These are phyloP conservation scores for Galeruca laticollis DNA, from an alignment of 2,888 invertebrate genomes.

Conservation along the genomic window DNA sequence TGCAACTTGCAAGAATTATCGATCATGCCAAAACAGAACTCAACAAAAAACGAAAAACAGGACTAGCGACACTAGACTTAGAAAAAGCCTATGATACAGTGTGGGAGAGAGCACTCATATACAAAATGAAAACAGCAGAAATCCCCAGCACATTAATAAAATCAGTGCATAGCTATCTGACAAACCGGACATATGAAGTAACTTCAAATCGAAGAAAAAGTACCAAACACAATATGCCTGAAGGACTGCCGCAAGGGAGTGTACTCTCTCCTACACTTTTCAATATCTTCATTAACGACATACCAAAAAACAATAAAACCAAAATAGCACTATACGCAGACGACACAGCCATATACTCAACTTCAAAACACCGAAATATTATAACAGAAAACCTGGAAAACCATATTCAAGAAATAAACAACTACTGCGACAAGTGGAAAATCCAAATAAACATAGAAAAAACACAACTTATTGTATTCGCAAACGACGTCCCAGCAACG, in stretches of 20 bases:
- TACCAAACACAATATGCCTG: too few relatives aligned
- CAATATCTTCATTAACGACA: too few relatives aligned
- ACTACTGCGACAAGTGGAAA: too few relatives aligned
- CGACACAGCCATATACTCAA: not conserved
- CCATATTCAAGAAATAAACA: not conserved
- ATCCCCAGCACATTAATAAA: not conserved
- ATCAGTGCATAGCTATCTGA: not conserved
- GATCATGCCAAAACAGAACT: too few relatives aligned
- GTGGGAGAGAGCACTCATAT: slow-evolving; percentile 5
- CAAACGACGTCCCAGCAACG: not conserved
- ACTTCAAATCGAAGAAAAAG: not conserved
- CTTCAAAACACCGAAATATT: not conserved
- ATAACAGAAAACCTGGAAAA: not conserved
- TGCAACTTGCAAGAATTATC: too few relatives aligned
- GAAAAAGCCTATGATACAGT: too few relatives aligned
- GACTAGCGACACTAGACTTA: too few relatives aligned
- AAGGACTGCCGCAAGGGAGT: slow-evolving; percentile 12
- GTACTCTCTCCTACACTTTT: not conserved
- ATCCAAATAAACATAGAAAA: not conserved
- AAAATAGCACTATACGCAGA: not conserved
- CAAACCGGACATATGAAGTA: too few relatives aligned
- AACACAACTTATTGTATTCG: not conserved
- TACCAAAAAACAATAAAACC: not conserved
- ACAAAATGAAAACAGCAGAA: not conserved
- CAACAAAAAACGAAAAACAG: too few relatives aligned